Evolutionary conservation across 2,113 vertebrate genomes (phyloP), one percentile per base, ranked within the genome.

Genomic region (human): DNA sequence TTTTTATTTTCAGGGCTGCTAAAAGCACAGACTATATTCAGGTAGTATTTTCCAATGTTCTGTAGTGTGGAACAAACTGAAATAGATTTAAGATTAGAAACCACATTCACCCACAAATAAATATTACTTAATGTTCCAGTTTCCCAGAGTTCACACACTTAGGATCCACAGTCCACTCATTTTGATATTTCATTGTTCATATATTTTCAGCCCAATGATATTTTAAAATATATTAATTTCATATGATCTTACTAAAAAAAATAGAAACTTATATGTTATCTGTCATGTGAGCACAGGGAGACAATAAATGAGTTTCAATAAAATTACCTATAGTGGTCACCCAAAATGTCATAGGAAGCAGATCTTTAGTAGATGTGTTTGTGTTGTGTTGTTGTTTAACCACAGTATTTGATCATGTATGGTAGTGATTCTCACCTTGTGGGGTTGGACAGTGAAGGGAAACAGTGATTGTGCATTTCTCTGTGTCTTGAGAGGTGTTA

Each of bases 1-100:
- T 76, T 90, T 70, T 81, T 43, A 88, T 55, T 95, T 92, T 80
- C 73, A 57, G 38, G 20, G 45, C 27, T 89, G 61, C 76, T 94
- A 20, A 88, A 88, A 93, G 64, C 23, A 23, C 30, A 52, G 35
- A 6, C 76, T 90, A 93, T 73, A 64, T 23, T 90, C 20, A 59
- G 94, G 73, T 85, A 20, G 40, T 45, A 93, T 95, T 96, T 97
- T 70, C 72, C 94, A 96, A 1, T 83, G 94, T 96, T 78, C 87
- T 88, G 66, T 11, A 81, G 40, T 7, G 16, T 64, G 85, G 97
- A 96, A 97, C 96, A 97, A 88, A 92, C 57, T 90, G 93, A 97
- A 97, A 97, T 61, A 97, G 90, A 97, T 87, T 82, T 82, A 87
- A 96, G 92, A 97, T 98, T 95, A 97, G 92, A 92, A 70, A 76